These are phyloP conservation scores for Conops quadrifasciatus DNA, from an alignment of 2,888 invertebrate species.

Conservation along the genomic window DNA sequence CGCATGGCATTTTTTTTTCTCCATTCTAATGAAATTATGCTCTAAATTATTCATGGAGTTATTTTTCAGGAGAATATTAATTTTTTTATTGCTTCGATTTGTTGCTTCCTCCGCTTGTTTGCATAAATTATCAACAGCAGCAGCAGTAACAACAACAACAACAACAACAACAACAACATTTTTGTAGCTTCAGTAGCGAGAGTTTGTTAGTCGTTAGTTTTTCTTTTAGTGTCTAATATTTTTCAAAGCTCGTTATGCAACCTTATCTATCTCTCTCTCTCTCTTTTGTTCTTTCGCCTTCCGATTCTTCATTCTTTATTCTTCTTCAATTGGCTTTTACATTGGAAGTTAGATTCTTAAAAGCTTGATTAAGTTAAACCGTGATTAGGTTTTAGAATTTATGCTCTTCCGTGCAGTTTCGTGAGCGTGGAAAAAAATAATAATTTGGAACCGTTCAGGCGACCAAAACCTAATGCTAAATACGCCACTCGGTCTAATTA, in stretches of 20 bases:
- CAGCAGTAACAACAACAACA: neutral
- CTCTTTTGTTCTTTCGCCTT: neutral
- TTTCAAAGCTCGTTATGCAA: neutral
- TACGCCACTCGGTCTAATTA: no score
- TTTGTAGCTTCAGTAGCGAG: neutral
- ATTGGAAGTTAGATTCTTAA: no score
- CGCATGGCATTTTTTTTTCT: neutral
- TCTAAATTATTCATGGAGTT: constrained; percentile 29
- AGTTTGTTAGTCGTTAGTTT: neutral
- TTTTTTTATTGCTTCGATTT: constrained; percentile 21
- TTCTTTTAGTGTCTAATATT: neutral
- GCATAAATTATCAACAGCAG: constrained; percentile 20
- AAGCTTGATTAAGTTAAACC: no score
- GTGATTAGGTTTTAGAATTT: no score
- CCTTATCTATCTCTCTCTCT: neutral
- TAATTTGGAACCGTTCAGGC: no score
- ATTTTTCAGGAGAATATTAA: constrained; percentile 23
- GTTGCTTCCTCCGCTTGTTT: constrained; percentile 17
- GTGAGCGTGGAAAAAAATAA: no score
- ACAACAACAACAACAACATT: neutral
- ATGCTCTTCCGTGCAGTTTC: no score
- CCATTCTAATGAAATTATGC: constrained; percentile 14
- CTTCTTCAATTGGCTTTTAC: neutral
- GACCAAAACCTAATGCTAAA: no score
- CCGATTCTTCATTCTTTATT: neutral